Base-by-base conservation (phyloP, 2,113 vertebrate species). In the Bambusicola thoracicus region DNA sequence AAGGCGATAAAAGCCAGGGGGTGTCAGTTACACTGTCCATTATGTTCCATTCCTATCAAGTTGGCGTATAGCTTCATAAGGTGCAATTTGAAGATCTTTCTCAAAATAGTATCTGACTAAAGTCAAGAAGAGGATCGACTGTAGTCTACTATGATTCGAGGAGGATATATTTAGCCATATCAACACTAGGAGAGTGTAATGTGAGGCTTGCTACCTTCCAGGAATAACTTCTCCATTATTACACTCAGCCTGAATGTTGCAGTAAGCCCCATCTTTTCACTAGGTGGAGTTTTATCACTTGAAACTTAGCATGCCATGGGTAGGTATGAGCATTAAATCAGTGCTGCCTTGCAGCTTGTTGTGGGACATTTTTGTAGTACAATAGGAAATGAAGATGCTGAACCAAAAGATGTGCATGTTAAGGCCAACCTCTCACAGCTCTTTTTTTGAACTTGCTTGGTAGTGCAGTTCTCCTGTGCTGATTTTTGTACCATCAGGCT, bases 111-210 rank as follows among this genome's bases (percentile, higher is more conserved):
- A 38, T 38, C 34, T 10, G 25, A 58, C 22, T 56, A 30, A 29
- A 67, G 41, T 22, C 4, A 38, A 51, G 41, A 8, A 59, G 49
- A 38, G 41, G 21, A 24, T 40, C 22, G 66, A 3, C 10, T 40
- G 6, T 3, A 0, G 1, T 41, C 34, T 69, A 3, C 5, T 19
- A 34, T 40, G 15, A 9, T 27, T 40, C 56, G 0, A n/a, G 6
- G 21, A 32, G 30, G 27, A 2, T 20, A 3, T 0, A 3, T 12
- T 38, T 72, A 38, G 46, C 19, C 24, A 41, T 43, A 20, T 2
- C 18, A 61, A 11, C 56, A 36, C 8, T 7, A 10, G 41, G 46
- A 17, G 38, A 70, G 27, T 0, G 0, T 20, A 29, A 29, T 0
- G 0, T 9, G 24, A 43, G 9, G 22, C 58, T 67, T 86, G 27